Evolutionary conservation across 2,888 invertebrate species (phyloP).

Genomic region (Leptopilina syphax): DNA sequence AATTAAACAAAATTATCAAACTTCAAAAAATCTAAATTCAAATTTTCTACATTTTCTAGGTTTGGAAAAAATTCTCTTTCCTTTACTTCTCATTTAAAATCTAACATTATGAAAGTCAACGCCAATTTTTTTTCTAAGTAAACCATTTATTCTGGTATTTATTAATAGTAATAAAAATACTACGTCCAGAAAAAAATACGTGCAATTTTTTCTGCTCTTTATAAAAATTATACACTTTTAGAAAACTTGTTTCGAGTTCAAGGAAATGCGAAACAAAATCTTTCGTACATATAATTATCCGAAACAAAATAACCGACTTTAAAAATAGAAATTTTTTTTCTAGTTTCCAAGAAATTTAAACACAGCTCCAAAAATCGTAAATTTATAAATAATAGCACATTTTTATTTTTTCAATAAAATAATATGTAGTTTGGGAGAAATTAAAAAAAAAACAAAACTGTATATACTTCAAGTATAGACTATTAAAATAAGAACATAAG

Average conservation of each 20-base stretch:
- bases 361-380: too few relatives aligned
- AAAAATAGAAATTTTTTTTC: too few relatives aligned
- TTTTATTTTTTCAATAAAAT: too few relatives aligned
- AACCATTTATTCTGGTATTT: slow-evolving; percentile 13
- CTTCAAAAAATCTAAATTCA: too few relatives aligned
- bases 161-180: neutral
- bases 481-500: neutral
- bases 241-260: neutral
- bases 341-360: too few relatives aligned
- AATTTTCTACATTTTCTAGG: too few relatives aligned
- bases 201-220: neutral
- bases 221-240: neutral
- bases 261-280: neutral
- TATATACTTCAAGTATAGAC: neutral
- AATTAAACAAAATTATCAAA: too few relatives aligned
- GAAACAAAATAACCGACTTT: too few relatives aligned
- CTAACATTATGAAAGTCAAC: neutral
- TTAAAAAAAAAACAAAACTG: neutral
- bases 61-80: too few relatives aligned
- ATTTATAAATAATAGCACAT: too few relatives aligned
- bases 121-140: neutral
- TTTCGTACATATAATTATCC: neutral
- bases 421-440: neutral
- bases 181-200: neutral
- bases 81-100: neutral